Evolutionary conservation across 2,888 invertebrate genomes (phyloP), one percentile per base, ranked within the genome.

Genomic region (Drosophila colorata): DNA sequence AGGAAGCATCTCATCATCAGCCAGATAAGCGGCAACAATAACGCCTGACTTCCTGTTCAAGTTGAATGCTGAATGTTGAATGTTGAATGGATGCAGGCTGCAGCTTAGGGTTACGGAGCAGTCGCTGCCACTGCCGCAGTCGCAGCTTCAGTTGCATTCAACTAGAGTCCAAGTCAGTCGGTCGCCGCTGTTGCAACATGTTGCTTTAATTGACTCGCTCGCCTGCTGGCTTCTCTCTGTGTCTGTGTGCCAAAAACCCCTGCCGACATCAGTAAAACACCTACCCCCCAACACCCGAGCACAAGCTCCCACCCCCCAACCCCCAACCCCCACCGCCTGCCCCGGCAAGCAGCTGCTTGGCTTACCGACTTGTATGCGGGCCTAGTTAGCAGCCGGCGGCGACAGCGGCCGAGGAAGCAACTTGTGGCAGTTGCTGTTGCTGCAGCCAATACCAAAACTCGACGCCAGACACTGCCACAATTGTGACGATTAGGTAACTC

Each of bases 1-100:
- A 90, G 91, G 90, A 90, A 91, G 90, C 90, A 80, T 77, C 89
- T 80, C 63, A 63, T 63, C 63, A 63, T 63, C 56, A 43, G 69
- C 69, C 69, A 68, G 87, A 88, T 83, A 88, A 87, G 88, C 88
- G 46, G 61, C 87, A 80, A 81, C 84, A 84, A 87, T 87, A 85
- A 69, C 70, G 80, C 69, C 69, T 71, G 40, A 89, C 87, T 84
- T 84, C 83, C 83, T 84, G 83, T 81, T 87, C 81, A 80, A 77
- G 78, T 76, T 89, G 82, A 70, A 85, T 65, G 86, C 63, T 81
- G 79, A 63, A 40, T 40, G 74, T 69, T 87, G 79, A 68, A 81
- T 47, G 81, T 68, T 82, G 73, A 65, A 69, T 85, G 76, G 72
- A 64, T 69, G 72, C 47, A 16, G 59, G 16, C 49, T 53, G 51